Percentiles rank a stretch among this genome's conserved stretches.
Evolutionary conservation across 2,113 vertebrate genomes (phyloP).

Genomic region (Tetraodon nigroviridis): DNA sequence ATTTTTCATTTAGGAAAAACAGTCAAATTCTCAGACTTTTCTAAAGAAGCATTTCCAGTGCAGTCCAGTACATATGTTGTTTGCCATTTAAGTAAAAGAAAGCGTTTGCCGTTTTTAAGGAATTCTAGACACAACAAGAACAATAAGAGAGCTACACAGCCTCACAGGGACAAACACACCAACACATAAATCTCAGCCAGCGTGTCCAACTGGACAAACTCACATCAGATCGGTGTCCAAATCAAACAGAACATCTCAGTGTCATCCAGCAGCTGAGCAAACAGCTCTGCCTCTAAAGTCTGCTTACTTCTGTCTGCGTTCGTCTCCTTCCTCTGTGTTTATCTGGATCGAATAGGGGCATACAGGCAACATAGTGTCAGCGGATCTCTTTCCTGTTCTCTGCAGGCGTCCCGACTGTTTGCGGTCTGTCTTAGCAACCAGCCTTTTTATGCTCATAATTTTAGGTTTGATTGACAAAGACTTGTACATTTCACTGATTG

Average conservation of each 20-base stretch:
- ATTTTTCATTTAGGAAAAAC: slow-evolving; percentile 39
- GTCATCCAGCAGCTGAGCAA: slow-evolving; percentile 69
- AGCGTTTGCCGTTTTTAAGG: no score
- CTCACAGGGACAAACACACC: neutral
- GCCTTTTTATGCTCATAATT: slow-evolving; percentile 3
- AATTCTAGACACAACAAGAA: neutral
- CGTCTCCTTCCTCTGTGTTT: slow-evolving; percentile 44
- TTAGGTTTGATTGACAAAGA: no score
- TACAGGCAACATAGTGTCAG: slow-evolving; percentile 45
- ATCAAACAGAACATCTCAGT: slow-evolving; percentile 53
- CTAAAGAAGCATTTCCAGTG: no score
- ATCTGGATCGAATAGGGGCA: slow-evolving; percentile 53
- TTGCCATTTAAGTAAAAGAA: no score
- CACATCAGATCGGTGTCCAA: slow-evolving; percentile 36
- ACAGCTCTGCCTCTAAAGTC: slow-evolving; percentile 46
- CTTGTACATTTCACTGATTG: no score
- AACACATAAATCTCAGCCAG: neutral
- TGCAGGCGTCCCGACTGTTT: slow-evolving; percentile 25
- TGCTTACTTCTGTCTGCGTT: slow-evolving; percentile 53
- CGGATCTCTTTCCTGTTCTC: slow-evolving; percentile 41
- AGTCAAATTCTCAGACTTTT: neutral
- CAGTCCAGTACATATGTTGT: no score
- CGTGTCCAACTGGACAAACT: slow-evolving; percentile 7
- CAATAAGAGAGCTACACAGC: neutral
- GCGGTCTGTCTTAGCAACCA: slow-evolving; percentile 44